Evolutionary conservation across 2,797 vertebrate species (phyloP).

Genomic region (Adrianichthys oophorus): DNA sequence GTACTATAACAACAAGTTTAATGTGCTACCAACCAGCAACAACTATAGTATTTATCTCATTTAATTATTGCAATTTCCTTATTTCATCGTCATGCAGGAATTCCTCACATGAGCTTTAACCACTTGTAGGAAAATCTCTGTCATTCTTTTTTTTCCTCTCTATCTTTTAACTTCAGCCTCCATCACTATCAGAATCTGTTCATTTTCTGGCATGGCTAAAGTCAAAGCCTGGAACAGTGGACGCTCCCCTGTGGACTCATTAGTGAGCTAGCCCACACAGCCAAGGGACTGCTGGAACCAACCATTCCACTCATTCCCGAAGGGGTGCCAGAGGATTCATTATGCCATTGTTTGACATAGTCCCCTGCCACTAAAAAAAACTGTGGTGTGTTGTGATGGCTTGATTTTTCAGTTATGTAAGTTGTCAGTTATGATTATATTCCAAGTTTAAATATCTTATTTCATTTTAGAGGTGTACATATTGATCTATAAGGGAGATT

Average conservation of each 20-base stretch:
- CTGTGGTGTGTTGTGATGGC: constrained; percentile 62
- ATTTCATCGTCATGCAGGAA: constrained; percentile 62
- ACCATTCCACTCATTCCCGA: constrained; percentile 64
- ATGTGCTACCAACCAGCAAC: too few relatives aligned
- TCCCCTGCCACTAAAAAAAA: constrained; percentile 49
- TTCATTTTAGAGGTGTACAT: constrained; percentile 26
- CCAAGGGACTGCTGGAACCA: constrained; percentile 68
- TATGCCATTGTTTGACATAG: constrained; percentile 38
- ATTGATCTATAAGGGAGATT: constrained; percentile 1
- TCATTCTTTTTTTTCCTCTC: constrained; percentile 26
- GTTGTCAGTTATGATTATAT: constrained; percentile 49
- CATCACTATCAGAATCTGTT: constrained; percentile 40
- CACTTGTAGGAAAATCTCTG: constrained; percentile 46
- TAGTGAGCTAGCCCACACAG: constrained; percentile 68
- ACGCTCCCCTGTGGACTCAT: constrained; percentile 77
- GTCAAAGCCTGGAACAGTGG: constrained; percentile 70
- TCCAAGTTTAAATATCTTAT: constrained; percentile 25
- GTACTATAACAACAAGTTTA: too few relatives aligned
- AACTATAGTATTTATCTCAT: too few relatives aligned
- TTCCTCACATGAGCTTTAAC: constrained; percentile 59
- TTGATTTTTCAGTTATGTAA: constrained; percentile 57
- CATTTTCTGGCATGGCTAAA: constrained; percentile 69
- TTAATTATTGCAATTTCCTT: constrained; percentile 28
- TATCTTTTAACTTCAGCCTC: constrained; percentile 2
- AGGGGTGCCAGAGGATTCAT: constrained; percentile 71